phyloP scores from a whole-genome alignment of 2,888 invertebrate species.

The Eucriotettix oculatus region DNA sequence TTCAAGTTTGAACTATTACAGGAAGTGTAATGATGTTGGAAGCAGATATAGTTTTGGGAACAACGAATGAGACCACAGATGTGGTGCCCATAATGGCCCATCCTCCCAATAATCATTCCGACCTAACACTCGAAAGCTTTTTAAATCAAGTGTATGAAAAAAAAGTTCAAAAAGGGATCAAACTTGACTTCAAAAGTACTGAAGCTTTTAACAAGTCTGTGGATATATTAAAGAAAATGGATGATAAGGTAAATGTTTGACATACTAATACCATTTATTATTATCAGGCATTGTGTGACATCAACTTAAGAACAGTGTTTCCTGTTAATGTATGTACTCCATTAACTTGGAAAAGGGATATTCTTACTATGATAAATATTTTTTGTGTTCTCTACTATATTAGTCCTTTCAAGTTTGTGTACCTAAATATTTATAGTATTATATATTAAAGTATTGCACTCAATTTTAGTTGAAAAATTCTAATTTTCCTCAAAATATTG shows the following conservation, averaged over 20 bases:
- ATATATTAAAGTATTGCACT: too few relatives aligned
- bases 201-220: constrained; percentile 49
- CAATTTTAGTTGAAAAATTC: too few relatives aligned
- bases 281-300: too few relatives aligned
- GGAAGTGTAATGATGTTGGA: constrained; percentile 54
- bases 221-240: constrained; percentile 25
- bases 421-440: too few relatives aligned
- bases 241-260: constrained; percentile 22
- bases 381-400: too few relatives aligned
- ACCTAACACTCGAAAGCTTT: constrained; percentile 59
- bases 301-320: too few relatives aligned
- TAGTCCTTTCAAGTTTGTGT: too few relatives aligned
- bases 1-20: background rate
- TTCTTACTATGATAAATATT: too few relatives aligned
- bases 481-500: too few relatives aligned
- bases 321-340: too few relatives aligned
- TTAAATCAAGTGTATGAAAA: constrained; percentile 37
- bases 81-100: constrained; percentile 72
- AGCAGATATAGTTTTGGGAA: constrained; percentile 63
- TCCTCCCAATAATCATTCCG: constrained; percentile 54
- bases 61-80: constrained; percentile 25
- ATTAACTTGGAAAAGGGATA: too few relatives aligned
- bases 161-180: constrained; percentile 37
- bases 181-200: constrained; percentile 73
- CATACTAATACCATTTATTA: too few relatives aligned